Conservation (phyloP, 2,797 vertebrate species). For the Carduelis carduelis region DNA sequence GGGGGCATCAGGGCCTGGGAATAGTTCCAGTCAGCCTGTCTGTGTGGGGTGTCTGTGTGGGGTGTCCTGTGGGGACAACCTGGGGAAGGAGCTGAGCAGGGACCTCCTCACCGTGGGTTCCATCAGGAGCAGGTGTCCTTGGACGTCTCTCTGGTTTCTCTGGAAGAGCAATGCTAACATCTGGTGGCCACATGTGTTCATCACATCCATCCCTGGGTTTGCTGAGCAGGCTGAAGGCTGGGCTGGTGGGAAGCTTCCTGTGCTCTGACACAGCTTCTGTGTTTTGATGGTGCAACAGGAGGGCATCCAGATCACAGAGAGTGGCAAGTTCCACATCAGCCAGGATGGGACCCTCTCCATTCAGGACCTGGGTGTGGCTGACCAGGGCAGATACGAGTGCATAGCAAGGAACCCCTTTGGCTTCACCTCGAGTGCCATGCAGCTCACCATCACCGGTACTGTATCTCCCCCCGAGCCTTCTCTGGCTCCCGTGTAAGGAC, state of each 20-base stretch:
- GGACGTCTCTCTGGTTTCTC: neutral
- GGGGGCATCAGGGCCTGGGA: neutral
- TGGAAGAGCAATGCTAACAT: slow-evolving; percentile 55
- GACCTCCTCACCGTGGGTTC: neutral
- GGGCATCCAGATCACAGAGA: slow-evolving; percentile 73
- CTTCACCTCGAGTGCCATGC: slow-evolving; percentile 67
- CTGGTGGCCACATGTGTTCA: slow-evolving; percentile 20
- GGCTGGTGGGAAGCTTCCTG: neutral
- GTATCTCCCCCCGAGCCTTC: neutral
- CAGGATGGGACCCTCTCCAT: slow-evolving; percentile 66
- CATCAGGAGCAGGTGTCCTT: neutral
- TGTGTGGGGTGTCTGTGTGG: neutral
- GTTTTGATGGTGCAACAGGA: slow-evolving; percentile 38
- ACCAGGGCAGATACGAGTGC: slow-evolving; percentile 73
- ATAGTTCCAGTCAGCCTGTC: rapidly evolving
- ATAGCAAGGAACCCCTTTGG: slow-evolving; percentile 71
- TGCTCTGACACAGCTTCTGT: neutral
- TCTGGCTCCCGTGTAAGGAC: rapidly evolving
- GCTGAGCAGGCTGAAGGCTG: neutral
- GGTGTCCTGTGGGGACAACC: neutral
- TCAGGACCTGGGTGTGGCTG: slow-evolving; percentile 67
- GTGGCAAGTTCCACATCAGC: slow-evolving; percentile 71
- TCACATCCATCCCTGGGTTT: neutral
- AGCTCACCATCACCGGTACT: slow-evolving; percentile 67
- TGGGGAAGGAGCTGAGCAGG: neutral